A percentile compares a stretch with the other conserved stretches of the same genome.
These are phyloP conservation scores for Drosophila subsilvestris DNA, from an alignment of 2,888 invertebrate genomes.

Conservation along the genomic window DNA sequence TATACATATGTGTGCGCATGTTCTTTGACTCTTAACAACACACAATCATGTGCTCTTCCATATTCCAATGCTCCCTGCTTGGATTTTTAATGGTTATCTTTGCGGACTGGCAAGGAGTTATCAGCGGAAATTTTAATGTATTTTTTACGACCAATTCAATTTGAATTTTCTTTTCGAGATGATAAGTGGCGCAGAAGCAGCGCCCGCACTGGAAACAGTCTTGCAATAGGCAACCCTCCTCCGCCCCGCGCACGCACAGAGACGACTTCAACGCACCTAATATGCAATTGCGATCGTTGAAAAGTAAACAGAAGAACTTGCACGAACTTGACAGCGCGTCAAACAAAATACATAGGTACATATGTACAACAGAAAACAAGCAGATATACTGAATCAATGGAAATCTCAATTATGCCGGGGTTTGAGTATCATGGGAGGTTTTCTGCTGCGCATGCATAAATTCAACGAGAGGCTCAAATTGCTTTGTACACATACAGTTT, in stretches of 20 bases:
- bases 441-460: slow-evolving; percentile 15
- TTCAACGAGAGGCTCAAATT: slow-evolving; percentile 49
- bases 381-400: slow-evolving; percentile 36
- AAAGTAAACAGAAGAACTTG: background rate
- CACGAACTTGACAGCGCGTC: background rate
- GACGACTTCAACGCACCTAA: background rate
- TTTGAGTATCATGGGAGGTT: slow-evolving; percentile 2
- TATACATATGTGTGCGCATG: background rate
- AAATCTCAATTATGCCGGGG: slow-evolving; percentile 38
- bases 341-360: background rate
- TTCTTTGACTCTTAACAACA: slow-evolving; percentile 10
- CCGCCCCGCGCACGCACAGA: background rate
- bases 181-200: slow-evolving; percentile 37
- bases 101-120: slow-evolving; percentile 23
- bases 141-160: slow-evolving; percentile 62
- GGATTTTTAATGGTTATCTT: slow-evolving; percentile 25
- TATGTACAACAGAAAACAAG: background rate
- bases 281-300: slow-evolving; percentile 11
- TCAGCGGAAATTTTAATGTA: slow-evolving; percentile 45
- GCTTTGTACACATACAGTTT: slow-evolving; percentile 73
- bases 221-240: slow-evolving; percentile 5
- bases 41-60: background rate
- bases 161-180: slow-evolving; percentile 33
- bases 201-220: slow-evolving; percentile 4
- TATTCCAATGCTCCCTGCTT: background rate